Percentiles rank a stretch among this genome's conserved stretches.
Conservation (phyloP, 2,888 invertebrate species). For the Spialia ferax region DNA sequence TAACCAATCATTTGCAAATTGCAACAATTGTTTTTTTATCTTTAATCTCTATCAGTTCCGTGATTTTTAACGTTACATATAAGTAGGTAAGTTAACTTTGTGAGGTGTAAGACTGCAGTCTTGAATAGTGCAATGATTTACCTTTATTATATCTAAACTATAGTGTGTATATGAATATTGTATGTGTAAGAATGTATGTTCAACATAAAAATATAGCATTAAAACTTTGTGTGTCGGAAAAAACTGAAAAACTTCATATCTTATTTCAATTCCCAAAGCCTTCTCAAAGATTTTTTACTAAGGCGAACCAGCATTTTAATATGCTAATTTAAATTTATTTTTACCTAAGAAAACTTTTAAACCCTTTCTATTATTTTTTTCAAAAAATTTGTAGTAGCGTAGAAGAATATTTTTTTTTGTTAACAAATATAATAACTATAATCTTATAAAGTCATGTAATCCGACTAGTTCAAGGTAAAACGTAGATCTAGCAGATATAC, state of each 20-base stretch:
- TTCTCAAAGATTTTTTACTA: conserved; percentile 63
- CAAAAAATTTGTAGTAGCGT: conserved; percentile 79
- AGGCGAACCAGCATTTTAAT: conserved; percentile 68
- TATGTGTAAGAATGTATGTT: conserved; percentile 30
- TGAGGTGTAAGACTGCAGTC: conserved; percentile 12
- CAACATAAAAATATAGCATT: conserved; percentile 32
- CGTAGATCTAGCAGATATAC: conserved; percentile 57
- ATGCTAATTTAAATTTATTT: conserved; percentile 65
- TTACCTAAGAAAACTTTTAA: conserved; percentile 72
- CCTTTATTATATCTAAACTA: conserved; percentile 27
- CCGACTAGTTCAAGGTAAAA: conserved; percentile 66
- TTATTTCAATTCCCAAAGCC: conserved; percentile 54
- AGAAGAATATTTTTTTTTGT: conserved; percentile 81
- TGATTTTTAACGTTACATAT: neutral
- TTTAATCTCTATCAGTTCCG: too few relatives aligned
- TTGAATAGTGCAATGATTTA: conserved; percentile 22
- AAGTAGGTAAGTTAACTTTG: conserved; percentile 7
- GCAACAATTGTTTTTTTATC: too few relatives aligned
- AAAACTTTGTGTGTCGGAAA: conserved; percentile 37
- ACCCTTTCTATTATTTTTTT: conserved; percentile 59
- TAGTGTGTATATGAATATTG: conserved; percentile 37
- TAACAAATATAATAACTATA: conserved; percentile 75
- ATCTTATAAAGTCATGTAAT: conserved; percentile 65
- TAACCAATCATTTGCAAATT: too few relatives aligned
- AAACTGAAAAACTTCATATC: conserved; percentile 35